Base-by-base conservation (phyloP, 2,888 invertebrate genomes). In the Prosapia bicincta region DNA sequence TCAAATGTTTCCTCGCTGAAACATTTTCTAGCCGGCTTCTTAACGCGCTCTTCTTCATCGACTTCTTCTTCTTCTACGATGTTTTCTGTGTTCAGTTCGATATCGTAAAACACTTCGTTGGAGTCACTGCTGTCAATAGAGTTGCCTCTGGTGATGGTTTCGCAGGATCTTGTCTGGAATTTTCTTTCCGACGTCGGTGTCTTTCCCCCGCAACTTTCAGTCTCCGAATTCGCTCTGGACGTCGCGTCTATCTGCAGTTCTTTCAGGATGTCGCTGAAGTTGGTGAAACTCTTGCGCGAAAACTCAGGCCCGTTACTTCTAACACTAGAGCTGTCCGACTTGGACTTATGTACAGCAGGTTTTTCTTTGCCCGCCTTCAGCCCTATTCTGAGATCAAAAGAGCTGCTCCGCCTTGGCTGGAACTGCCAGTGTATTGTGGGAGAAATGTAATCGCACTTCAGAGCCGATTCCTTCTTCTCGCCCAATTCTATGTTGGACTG, bases 1-100 rank as follows among this genome's bases (percentile, higher is more conserved):
- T 73, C 72, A 26, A 73, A 73, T 13, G 72, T 73, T n/a, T 73
- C 72, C n/a, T 73, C 72, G 20, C 72, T 73, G 67, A 73, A 73
- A 24, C 67, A 73, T 25, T 73, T 73, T 30, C 72, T 73, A 7
- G 43, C 65, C 3, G 67, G 24, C 13, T 32, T 20, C 5, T 73
- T 43, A 23, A 66, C n/a, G 20, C 15, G 25, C 0, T 66, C 26
- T 15, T 66, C 65, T 23, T 26, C 26, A n/a, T n/a, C n/a, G 20
- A 72, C 23, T 6, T 65, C 66, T 1, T 32, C 7, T 7, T 26
- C 26, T 15, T 73, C 67, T 28, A 67, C 72, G 6, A 9, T 5
- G 9, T 30, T 30, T 13, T 38, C 38, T 6, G 38, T 38, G 13
- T 38, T 38, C 38, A 73, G 13, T 25, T 66, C 66, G 5, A 73